Percentiles rank a stretch among this genome's conserved stretches.
Evolutionary conservation across 2,797 vertebrate species (phyloP).

Genomic region (Pangasius mekongensis): DNA sequence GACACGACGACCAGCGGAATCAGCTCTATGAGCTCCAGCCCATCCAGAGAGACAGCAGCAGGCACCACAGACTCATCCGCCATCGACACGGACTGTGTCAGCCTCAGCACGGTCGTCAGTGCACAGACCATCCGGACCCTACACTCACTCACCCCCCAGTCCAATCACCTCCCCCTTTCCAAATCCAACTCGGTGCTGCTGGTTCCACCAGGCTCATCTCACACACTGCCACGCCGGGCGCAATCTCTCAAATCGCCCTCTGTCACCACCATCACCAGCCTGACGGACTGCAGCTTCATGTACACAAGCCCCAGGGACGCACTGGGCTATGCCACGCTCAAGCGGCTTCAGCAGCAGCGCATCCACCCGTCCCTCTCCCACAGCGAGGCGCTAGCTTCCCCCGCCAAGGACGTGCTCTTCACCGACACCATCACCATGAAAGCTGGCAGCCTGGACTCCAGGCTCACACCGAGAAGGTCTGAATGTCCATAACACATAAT

Average conservation of each 20-base stretch:
- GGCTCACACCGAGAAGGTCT: constrained; percentile 93
- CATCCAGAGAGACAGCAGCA: constrained; percentile 89
- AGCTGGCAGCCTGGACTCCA: constrained; percentile 94
- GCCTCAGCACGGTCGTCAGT: constrained; percentile 96
- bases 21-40: constrained; percentile 99
- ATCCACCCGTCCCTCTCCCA: constrained; percentile 96
- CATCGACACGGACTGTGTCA: constrained; percentile 92
- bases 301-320: constrained; percentile 95
- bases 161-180: constrained; percentile 87
- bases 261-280: constrained; percentile 89
- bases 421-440: constrained; percentile 99
- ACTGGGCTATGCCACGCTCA: constrained; percentile 94
- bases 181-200: constrained; percentile 91
- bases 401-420: constrained; percentile 96
- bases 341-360: constrained; percentile 94
- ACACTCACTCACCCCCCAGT: constrained; percentile 82
- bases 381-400: constrained; percentile 94
- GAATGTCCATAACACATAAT: constrained; percentile 41
- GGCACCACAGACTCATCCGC: constrained; percentile 81
- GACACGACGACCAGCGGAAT: constrained; percentile 99
- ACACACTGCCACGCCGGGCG: constrained; percentile 93
- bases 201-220: constrained; percentile 91
- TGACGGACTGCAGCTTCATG: constrained; percentile 94
- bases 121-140: constrained; percentile 91
- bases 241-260: constrained; percentile 97